Base-by-base conservation (phyloP, 2,797 vertebrate genomes). In the Tiaroga cobitis region DNA sequence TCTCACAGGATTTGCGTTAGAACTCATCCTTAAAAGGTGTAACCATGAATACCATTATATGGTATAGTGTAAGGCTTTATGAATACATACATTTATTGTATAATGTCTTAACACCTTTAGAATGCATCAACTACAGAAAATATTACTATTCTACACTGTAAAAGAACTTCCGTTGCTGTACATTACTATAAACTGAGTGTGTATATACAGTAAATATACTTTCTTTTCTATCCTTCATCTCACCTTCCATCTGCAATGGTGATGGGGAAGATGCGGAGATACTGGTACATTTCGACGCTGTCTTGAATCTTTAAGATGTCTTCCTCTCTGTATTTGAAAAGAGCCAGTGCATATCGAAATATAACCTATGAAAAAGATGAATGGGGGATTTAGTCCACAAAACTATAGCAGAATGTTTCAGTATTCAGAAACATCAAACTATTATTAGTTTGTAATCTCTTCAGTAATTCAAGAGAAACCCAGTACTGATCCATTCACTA, bases 241-340 rank as follows among this genome's bases (percentile, higher is more conserved):
- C 93, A 98, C 98, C 96, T 97, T 94, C 95, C 90, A 49, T 99
- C 95, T 1, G 83, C 91, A 65, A 99, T 95, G 51, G 97, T 98
- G 93, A 96, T 97, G 2, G 98, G 96, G 92, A 98, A 98, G 92
- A 97, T 96, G 51, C 95, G 96, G 18, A 99, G 94, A 87, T 98
- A 99, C 76, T 98, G 97, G 93, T 98, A 97, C 89, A 99, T 96
- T 90, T 98, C 97, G 74, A 96, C 92, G 2, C 89, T 91, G 73
- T 97, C 96, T 0, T 95, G 94, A 85, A 99, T 96, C 91, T 96
- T 96, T 86, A 99, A 92, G 82, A 99, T 96, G 89, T 95, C 96
- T 2, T 98, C 96, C 90, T 99, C 97, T 0, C 97, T 98, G 93
- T 97, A 98, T 91, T 98, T 99, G 91, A 99, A 97, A 89, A 99